Conservation (phyloP, 1,140 invertebrate genomes). For the Stenopsyche tienmushanensis region DNA sequence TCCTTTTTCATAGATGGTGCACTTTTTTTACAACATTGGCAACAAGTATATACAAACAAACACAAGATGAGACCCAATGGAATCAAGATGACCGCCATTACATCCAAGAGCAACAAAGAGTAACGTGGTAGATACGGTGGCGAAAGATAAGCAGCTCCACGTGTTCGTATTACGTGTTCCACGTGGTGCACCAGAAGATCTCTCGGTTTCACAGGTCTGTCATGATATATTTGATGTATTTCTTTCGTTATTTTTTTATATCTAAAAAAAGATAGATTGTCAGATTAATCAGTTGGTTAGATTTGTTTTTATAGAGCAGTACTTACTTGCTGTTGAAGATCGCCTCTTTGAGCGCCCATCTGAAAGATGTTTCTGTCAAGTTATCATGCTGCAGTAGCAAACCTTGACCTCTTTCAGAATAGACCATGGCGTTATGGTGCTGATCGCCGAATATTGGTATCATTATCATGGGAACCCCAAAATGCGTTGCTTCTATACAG, state of each 20-base stretch:
- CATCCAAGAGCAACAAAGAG: slow-evolving; percentile 27
- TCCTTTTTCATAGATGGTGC: too few species aligned
- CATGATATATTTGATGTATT: slow-evolving; percentile 5
- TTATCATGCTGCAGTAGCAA: slow-evolving; percentile 35
- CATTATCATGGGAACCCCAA: slow-evolving; percentile 44
- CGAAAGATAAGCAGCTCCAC: slow-evolving; percentile 23
- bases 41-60: too few species aligned
- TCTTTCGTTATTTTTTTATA: slow-evolving; percentile 2
- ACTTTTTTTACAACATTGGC: too few species aligned
- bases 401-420: slow-evolving; percentile 44
- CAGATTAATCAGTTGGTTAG: too few species aligned
- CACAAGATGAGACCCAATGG: background rate
- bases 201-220: slow-evolving; percentile 25
- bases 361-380: slow-evolving; percentile 23
- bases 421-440: slow-evolving; percentile 50
- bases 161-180: slow-evolving; percentile 28
- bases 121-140: background rate
- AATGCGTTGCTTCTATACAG: slow-evolving; percentile 45
- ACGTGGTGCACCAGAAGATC: slow-evolving; percentile 20
- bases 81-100: slow-evolving; percentile 16
- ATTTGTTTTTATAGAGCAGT: too few species aligned
- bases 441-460: slow-evolving; percentile 49
- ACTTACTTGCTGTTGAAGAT: slow-evolving; percentile 16
- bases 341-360: slow-evolving; percentile 18
- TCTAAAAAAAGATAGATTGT: background rate